Base-by-base conservation (phyloP, 1,140 invertebrate species). In the Penaeus vannamei region DNA sequence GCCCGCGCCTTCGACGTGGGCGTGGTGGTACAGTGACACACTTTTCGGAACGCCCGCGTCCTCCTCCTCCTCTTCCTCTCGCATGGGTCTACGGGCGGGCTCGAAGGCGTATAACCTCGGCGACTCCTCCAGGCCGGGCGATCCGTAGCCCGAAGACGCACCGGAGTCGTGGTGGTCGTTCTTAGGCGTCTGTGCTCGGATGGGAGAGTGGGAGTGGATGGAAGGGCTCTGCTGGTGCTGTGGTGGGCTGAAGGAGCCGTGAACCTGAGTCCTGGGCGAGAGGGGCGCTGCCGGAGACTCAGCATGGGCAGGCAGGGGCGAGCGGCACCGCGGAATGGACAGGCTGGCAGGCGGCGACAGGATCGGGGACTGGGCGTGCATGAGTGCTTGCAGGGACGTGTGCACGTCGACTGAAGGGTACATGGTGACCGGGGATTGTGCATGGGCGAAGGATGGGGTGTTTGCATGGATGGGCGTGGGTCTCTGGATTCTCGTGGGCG, bases 101-200 rank as follows among this genome's bases (percentile, higher is more conserved):
- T 53, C 53, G 53, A 53, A 53, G 53, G 53, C 53, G 53, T 53
- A 12, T 1, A 76, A 32, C 42, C 72, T 76, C 72, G 72, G 72
- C 29, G 72, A 76, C 19, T 29, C 72, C n/a, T 76, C 72, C 72
- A 76, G 42, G n/a, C 72, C 72, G 5, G 72, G 72, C 20, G 72
- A 76, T 20, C 72, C 72, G 12, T 76, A 76, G 0, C 72, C 72
- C 7, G 72, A 76, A 5, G 72, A 76, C 1, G 72, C 72, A 10
- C 72, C 72, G 72, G 72, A 76, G n/a, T 76, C 72, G 26, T 76
- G 72, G 22, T 32, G 29, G 72, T 76, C 72, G 72, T 76, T 76
- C 72, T 76, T 76, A 17, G 72, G 72, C 22, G 72, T 76, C 14
- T 76, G 72, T 3, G 72, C 29, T 76, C 72, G 72, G 23, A 76